A percentile compares a stretch with the other conserved stretches of the same genome.
Conservation (phyloP, 2,797 vertebrate species). For the Eidolon dupreanum region DNA sequence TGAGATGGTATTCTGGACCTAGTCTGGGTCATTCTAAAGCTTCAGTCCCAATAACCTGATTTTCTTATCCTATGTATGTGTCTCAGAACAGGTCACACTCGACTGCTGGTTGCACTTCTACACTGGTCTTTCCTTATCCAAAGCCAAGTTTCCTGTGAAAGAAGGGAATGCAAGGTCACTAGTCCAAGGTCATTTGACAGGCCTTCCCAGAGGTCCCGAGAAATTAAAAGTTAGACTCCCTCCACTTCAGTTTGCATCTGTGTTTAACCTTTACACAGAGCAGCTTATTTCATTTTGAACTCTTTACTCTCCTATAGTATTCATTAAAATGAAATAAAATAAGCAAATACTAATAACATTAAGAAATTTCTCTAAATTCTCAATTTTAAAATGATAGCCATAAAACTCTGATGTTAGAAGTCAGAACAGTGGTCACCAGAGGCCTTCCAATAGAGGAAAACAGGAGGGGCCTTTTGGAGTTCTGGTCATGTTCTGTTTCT, state of each 20-base stretch:
- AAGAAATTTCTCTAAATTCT: neutral
- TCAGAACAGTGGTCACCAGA: neutral
- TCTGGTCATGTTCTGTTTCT: neutral
- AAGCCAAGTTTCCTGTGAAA: neutral
- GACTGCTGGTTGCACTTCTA: neutral
- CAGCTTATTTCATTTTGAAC: neutral
- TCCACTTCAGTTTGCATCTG: neutral
- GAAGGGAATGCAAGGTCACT: neutral
- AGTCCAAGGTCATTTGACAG: neutral
- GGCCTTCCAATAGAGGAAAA: neutral
- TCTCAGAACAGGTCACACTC: neutral
- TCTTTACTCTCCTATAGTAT: neutral
- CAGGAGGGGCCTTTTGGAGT: neutral
- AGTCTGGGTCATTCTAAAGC: neutral
- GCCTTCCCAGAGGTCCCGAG: neutral
- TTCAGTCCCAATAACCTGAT: neutral
- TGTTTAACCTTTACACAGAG: neutral
- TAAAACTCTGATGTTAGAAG: neutral
- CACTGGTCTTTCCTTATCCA: neutral
- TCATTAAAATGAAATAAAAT: slow-evolving; percentile 7
- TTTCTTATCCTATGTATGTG: neutral
- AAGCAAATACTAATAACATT: neutral
- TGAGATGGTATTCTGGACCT: neutral
- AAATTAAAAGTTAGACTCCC: neutral
- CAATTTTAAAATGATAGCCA: neutral